Evolutionary conservation across 2,888 invertebrate species (phyloP).

Genomic region (Campoplex nolae): DNA sequence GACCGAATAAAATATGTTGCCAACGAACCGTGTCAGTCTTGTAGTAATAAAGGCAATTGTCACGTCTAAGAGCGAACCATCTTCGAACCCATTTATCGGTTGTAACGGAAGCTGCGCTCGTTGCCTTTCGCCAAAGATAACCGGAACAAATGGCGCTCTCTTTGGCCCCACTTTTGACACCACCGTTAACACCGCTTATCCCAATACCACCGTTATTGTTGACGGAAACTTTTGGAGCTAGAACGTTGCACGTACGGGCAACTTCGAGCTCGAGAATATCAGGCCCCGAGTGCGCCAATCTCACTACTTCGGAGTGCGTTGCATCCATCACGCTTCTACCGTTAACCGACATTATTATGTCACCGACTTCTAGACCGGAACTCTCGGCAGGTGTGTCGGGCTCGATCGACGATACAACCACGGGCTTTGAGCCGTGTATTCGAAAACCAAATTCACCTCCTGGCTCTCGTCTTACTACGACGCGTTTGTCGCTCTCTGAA

Average conservation of each 20-base stretch:
- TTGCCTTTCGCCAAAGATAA: slow-evolving; percentile 91
- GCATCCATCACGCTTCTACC: slow-evolving; percentile 96
- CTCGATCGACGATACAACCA: slow-evolving; percentile 98
- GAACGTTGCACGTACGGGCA: slow-evolving; percentile 93
- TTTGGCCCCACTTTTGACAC: slow-evolving; percentile 87
- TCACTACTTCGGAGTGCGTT: slow-evolving; percentile 96
- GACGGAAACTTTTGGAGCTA: slow-evolving; percentile 88
- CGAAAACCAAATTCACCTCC: slow-evolving; percentile 96
- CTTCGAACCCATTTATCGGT: slow-evolving; percentile 92
- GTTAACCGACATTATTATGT: slow-evolving; percentile 96
- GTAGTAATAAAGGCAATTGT: slow-evolving; percentile 97
- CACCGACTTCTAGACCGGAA: slow-evolving; percentile 96
- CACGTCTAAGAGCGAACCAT: slow-evolving; percentile 96
- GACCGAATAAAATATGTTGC: too few relatives aligned
- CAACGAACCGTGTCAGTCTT: slow-evolving; percentile 93
- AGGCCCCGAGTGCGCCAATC: slow-evolving; percentile 95
- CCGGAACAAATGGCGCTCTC: slow-evolving; percentile 88
- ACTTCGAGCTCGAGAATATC: slow-evolving; percentile 95
- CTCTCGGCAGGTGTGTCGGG: slow-evolving; percentile 97
- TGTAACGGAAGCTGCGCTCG: slow-evolving; percentile 85
- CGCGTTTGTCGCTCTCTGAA: slow-evolving; percentile 95
- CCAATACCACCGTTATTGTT: slow-evolving; percentile 85
- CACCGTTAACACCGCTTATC: slow-evolving; percentile 91
- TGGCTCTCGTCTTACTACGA: slow-evolving; percentile 92
- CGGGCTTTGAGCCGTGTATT: slow-evolving; percentile 97